Base-by-base conservation (phyloP, 1,140 invertebrate species). In the Calliopsis andreniformis region DNA sequence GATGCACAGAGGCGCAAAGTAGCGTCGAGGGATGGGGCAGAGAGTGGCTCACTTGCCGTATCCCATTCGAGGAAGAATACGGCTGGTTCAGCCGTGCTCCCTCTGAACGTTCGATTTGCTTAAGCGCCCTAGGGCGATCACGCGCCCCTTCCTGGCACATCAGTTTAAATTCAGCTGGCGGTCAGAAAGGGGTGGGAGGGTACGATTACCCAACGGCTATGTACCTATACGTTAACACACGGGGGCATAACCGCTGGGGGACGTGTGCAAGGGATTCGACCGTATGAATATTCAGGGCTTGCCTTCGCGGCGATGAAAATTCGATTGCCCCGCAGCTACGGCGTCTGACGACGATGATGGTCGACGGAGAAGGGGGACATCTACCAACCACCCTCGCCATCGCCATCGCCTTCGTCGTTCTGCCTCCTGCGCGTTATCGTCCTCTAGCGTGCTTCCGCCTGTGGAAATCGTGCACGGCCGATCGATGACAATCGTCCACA, bases 251-350 rank as follows among this genome's bases (percentile, higher is more conserved):
- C 42, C 53, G 39, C 49, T 10, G 35, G 51, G 53, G 30, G 62
- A 76, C 56, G 66, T 76, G 77, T 43, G 71, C 78, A 71, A 78
- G 64, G 76, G 69, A 79, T 85, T 85, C 76, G 76, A 63, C 62
- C 69, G 67, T 78, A 86, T 86, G 84, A 86, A 86, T 86, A 86
- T 86, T 86, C 84, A 85, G 75, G 49, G 71, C 61, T 84, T 81
- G 78, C 69, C 80, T 86, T 83, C 69, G 73, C 83, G 73, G 73
- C 78, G 79, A 86, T 87, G 84, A 87, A 87, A 87, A 87, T 87
- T 82, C 84, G 83, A 82, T 86, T 85, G 83, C 67, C 68, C 82
- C 63, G 71, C 78, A 79, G 80, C 80, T 77, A 70, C 76, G 71
- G 80, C 49, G 75, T 71, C 83, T 78, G 81, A 83, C 80, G 78